phyloP scores from a whole-genome alignment of 2,113 vertebrate species.

The Sciurus niger region DNA sequence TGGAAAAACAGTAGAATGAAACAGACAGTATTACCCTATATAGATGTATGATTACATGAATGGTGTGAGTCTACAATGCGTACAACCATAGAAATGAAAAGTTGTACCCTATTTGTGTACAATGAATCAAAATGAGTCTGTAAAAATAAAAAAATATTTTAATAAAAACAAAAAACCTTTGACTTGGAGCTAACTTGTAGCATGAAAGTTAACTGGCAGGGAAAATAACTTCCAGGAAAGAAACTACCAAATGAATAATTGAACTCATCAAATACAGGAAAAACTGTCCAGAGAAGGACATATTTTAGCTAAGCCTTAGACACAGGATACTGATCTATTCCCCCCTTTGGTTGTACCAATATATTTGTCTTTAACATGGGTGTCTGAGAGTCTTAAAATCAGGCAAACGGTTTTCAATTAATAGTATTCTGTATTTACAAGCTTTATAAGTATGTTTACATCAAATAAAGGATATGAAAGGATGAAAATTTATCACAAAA shows the following conservation, averaged over 20 bases:
- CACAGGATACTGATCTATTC: not conserved
- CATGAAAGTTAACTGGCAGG: not conserved
- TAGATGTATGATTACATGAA: too few species aligned
- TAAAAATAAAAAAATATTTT: too few species aligned
- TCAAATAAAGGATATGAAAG: not conserved
- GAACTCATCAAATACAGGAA: not conserved
- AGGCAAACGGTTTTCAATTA: not conserved
- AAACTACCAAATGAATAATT: not conserved
- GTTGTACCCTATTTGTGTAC: too few species aligned
- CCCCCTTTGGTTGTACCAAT: not conserved
- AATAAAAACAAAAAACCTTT: too few species aligned
- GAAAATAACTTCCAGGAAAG: not conserved
- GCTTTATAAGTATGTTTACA: not conserved
- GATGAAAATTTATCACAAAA: slow-evolving; percentile 29
- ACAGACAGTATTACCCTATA: too few species aligned
- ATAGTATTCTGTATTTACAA: not conserved
- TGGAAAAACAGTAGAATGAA: too few species aligned
- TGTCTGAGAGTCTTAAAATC: not conserved
- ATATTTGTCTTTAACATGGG: not conserved
- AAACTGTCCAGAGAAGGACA: not conserved
- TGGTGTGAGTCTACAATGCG: too few species aligned
- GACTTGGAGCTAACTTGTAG: too few species aligned
- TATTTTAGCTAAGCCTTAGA: slow-evolving; percentile 6
- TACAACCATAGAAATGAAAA: too few species aligned
- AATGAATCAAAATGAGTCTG: too few species aligned